A percentile compares a stretch with the other conserved stretches of the same genome.
phyloP scores from a whole-genome alignment of 64 coral and sea anemone genomes.

The Actinia tenebrosa region DNA sequence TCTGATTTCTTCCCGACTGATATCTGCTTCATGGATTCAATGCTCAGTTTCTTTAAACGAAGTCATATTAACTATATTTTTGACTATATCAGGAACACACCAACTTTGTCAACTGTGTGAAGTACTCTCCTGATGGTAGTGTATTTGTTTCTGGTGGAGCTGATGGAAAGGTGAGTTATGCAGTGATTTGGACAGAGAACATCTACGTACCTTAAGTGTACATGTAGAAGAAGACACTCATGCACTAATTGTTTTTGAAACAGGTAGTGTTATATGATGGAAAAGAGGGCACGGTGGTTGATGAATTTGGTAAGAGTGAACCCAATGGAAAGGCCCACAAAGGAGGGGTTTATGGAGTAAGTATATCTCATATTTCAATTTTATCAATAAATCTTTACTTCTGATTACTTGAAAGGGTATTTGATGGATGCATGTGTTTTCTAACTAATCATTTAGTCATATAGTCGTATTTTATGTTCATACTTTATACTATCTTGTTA shows the following conservation, averaged over 20 bases:
- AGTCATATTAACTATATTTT: background rate
- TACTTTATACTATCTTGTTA: background rate
- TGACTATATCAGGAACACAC: slow-evolving; percentile 43
- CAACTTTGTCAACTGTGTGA: slow-evolving; percentile 95
- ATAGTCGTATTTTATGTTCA: too few species aligned
- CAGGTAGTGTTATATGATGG: slow-evolving; percentile 71
- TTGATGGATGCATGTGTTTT: too few species aligned
- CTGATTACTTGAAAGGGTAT: too few species aligned
- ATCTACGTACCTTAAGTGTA: too few species aligned
- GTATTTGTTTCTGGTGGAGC: slow-evolving; percentile 68
- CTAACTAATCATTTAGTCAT: too few species aligned
- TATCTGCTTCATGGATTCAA: too few species aligned
- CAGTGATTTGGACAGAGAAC: too few species aligned
- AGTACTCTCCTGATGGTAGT: slow-evolving; percentile 80
- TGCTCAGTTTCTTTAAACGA: background rate
- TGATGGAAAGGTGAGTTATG: slow-evolving; percentile 63
- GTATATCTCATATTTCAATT: background rate
- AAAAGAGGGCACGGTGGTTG: slow-evolving; percentile 44
- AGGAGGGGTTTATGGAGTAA: slow-evolving; percentile 82
- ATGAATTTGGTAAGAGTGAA: slow-evolving; percentile 21
- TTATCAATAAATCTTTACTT: too few species aligned
- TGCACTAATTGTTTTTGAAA: background rate
- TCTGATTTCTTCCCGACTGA: too few species aligned
- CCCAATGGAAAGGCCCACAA: slow-evolving; percentile 55
- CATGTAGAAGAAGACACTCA: too few species aligned